Evolutionary conservation across 1,140 invertebrate species (phyloP), one percentile per base, ranked within the genome.

Genomic region (Ooceraea biroi): DNA sequence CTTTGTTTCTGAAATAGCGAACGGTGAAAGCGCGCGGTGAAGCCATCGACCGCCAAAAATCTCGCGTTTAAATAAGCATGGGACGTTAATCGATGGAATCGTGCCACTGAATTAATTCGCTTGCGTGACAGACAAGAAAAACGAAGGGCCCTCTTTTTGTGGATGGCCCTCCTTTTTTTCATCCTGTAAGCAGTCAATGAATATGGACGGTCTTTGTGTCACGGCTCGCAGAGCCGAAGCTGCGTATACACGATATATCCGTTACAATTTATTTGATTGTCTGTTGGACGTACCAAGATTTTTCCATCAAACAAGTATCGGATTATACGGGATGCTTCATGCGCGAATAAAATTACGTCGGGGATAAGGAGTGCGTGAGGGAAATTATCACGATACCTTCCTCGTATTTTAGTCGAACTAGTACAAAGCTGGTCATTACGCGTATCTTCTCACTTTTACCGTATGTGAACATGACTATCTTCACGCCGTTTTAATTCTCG

Each of bases 21-120:
- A 17, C 10, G 50, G 52, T 19, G 27, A 48, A 30, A 61, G 11
- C 11, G 41, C 7, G 55, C 14, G 27, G 12, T 0, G 3, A 10
- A 4, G 30, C 4, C 30, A 76, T 36, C 14, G 57, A 48, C 12
- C 7, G 57, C 57, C 17, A 46, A 61, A 76, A 60, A 27, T 60
- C 14, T 74, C 30, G 25, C 14, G 4, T 10, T 74, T 46, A 74
- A 74, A 60, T 74, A 60, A 74, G 36, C 25, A 60, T 46, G 44
- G 55, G 41, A 84, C 65, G 68, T 65, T 82, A 72, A 86, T 91
- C 63, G 78, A 87, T 83, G 66, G 41, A 74, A 85, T 63, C 86
- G 89, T 90, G 88, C 77, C 82, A n/a, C 44, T 65, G 86, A 88
- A 91, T 90, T 90, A 87, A 91, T 90, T 88, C 36, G 74, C 61